These are phyloP conservation scores for Clanis bilineata DNA, from an alignment of 2,888 invertebrate genomes.

Conservation along the genomic window DNA sequence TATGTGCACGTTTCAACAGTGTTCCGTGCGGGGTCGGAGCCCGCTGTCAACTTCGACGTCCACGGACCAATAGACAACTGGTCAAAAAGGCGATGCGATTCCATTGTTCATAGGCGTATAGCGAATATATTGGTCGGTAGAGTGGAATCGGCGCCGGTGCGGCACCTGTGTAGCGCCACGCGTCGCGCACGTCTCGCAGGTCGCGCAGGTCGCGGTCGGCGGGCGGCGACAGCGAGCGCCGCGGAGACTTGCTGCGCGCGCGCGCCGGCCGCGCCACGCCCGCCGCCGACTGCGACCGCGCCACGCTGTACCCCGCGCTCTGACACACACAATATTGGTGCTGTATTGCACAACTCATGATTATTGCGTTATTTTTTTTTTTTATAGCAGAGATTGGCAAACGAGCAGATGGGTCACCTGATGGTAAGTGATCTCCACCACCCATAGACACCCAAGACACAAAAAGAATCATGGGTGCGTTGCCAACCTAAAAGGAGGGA, in stretches of 20 bases:
- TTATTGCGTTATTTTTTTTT: too few relatives aligned
- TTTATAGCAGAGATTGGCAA: too few relatives aligned
- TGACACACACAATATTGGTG: slow-evolving; percentile 30
- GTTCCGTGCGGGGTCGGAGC: slow-evolving; percentile 79
- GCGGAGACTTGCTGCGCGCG: slow-evolving; percentile 91
- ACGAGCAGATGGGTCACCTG: too few relatives aligned
- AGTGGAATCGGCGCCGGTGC: slow-evolving; percentile 49
- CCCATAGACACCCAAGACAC: too few relatives aligned
- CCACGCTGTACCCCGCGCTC: slow-evolving; percentile 78
- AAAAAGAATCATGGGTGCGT: too few relatives aligned
- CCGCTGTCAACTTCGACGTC: slow-evolving; percentile 47
- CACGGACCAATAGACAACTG: slow-evolving; percentile 43
- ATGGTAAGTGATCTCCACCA: too few relatives aligned
- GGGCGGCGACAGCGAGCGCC: slow-evolving; percentile 92
- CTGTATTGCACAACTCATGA: neutral
- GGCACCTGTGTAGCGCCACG: slow-evolving; percentile 83
- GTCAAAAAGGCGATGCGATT: slow-evolving; percentile 1
- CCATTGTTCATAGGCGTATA: slow-evolving; percentile 1
- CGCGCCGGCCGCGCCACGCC: slow-evolving; percentile 80
- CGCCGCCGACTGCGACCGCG: slow-evolving; percentile 94
- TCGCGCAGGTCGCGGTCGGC: slow-evolving; percentile 78
- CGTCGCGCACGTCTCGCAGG: slow-evolving; percentile 86
- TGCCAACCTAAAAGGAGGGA: too few relatives aligned
- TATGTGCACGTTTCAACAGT: slow-evolving; percentile 71
- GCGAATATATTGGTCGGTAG: slow-evolving; percentile 41